phyloP scores from a whole-genome alignment of 2,888 invertebrate species.

The Acheta domesticus region DNA sequence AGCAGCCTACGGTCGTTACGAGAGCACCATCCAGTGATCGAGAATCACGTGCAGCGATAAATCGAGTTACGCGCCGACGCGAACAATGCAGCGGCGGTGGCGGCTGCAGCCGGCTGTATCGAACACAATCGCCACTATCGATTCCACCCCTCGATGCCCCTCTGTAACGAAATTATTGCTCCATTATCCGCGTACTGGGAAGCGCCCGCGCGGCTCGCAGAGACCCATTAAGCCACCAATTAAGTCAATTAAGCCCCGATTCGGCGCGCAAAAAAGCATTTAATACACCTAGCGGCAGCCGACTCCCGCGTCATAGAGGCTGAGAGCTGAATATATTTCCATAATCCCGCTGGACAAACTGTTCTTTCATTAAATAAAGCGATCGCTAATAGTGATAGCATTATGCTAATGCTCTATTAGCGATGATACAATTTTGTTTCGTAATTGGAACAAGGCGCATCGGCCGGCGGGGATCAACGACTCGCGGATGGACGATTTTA shows the following conservation, averaged over 20 bases:
- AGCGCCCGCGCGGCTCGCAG: neutral
- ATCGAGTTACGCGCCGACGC: neutral
- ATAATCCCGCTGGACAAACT: neutral
- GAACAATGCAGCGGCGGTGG: neutral
- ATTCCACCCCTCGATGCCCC: neutral
- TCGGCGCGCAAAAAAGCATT: neutral
- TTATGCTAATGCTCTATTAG: conserved; percentile 10
- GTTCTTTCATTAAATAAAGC: conserved; percentile 6
- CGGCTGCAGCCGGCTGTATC: neutral
- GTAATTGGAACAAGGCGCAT: neutral
- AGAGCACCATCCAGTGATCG: neutral
- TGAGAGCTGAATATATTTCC: neutral
- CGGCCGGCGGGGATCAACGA: neutral
- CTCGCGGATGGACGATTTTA: neutral
- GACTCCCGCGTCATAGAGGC: neutral
- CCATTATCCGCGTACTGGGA: neutral
- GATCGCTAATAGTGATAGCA: conserved; percentile 7
- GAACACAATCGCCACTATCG: neutral
- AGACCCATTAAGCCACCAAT: neutral
- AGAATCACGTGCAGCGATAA: neutral
- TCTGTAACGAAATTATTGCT: neutral
- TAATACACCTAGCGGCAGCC: neutral
- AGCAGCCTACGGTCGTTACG: too few species aligned
- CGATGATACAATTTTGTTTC: neutral
- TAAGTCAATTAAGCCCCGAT: neutral